Base-by-base conservation (phyloP, 1,140 invertebrate genomes). In the Heterodera carotae region DNA sequence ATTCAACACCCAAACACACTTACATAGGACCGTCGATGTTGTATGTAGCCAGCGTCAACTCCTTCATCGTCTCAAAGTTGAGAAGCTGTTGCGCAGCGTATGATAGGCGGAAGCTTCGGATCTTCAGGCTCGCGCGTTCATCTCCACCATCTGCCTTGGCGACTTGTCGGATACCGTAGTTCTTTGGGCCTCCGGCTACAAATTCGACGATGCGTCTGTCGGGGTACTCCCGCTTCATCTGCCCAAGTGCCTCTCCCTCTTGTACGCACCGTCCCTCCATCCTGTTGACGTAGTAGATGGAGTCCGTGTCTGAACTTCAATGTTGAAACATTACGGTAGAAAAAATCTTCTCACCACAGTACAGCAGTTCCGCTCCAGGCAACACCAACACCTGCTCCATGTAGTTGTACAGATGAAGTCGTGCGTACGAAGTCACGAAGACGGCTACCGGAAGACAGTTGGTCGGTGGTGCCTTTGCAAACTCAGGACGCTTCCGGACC, bases 401-500 rank as follows among this genome's bases (percentile, higher is more conserved):
- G n/a, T n/a, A n/a, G n/a, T n/a, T n/a, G n/a, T n/a, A n/a, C n/a
- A n/a, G n/a, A n/a, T n/a, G n/a, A n/a, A n/a, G n/a, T n/a, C n/a
- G n/a, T n/a, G n/a, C n/a, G n/a, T n/a, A n/a, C n/a, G n/a, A n/a
- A n/a, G n/a, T n/a, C n/a, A n/a, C n/a, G n/a, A n/a, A n/a, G n/a
- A n/a, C n/a, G n/a, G n/a, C n/a, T n/a, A n/a, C n/a, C n/a, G n/a
- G n/a, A n/a, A n/a, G n/a, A n/a, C n/a, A n/a, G n/a, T n/a, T n/a
- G n/a, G n/a, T n/a, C n/a, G n/a, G n/a, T n/a, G n/a, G n/a, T n/a
- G n/a, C n/a, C n/a, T 69, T 34, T 5, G 31, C 1, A 34, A 69
- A 69, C 48, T 69, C 68, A 6, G 68, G 68, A 3, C 48, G n/a
- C 68, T 69, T 69, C 8, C 68, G 36, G 2, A 69, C 31, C n/a